These are phyloP conservation scores for Fissipunctia ypsillon DNA, from an alignment of 2,888 invertebrate genomes.

Conservation along the genomic window DNA sequence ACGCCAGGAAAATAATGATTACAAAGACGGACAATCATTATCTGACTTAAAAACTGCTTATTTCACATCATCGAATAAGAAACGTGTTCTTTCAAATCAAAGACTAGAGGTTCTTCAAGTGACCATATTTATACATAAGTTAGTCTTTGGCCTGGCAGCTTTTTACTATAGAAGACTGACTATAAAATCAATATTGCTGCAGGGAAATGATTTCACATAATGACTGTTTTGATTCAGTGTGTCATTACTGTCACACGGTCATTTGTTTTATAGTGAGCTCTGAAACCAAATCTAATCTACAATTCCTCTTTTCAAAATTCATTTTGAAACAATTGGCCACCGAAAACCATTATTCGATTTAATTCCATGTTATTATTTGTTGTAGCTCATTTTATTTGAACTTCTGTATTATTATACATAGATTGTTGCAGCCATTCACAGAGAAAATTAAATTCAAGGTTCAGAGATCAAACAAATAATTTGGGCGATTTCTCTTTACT, in stretches of 20 bases:
- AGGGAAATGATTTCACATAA: background rate
- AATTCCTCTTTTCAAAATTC: background rate
- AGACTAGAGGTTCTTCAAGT: background rate
- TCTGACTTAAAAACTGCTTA: background rate
- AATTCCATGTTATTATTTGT: conserved; percentile 23
- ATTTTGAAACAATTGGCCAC: background rate
- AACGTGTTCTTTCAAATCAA: background rate
- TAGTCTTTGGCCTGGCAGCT: background rate
- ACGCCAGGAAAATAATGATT: too few species aligned
- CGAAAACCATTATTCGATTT: conserved; percentile 2
- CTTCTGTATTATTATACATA: conserved; percentile 23
- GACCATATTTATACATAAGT: background rate
- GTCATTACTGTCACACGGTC: background rate
- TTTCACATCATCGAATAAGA: background rate
- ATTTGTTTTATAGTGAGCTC: background rate
- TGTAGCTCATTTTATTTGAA: conserved; percentile 18
- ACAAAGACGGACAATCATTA: background rate
- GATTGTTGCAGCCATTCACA: conserved; percentile 13
- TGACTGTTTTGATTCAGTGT: too few species aligned
- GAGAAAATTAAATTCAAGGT: conserved; percentile 54
- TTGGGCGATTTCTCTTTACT: conserved; percentile 55
- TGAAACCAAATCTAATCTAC: background rate
- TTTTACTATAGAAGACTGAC: background rate
- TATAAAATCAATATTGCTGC: background rate
- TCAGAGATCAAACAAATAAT: conserved; percentile 61